These are phyloP conservation scores for Cavia porcellus DNA, from an alignment of 2,113 vertebrate genomes.

Conservation along the genomic window DNA sequence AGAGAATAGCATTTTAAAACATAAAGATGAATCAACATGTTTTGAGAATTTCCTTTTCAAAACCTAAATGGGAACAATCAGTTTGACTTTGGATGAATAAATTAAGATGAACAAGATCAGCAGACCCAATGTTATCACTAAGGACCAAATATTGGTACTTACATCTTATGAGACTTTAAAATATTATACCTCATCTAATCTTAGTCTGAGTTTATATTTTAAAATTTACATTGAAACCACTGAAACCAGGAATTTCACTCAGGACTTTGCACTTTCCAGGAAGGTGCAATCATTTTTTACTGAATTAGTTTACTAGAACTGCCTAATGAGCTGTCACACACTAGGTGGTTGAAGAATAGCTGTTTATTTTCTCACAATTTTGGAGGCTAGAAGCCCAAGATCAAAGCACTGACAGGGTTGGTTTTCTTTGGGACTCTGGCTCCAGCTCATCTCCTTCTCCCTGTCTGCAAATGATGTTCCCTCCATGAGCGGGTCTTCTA, in stretches of 20 bases:
- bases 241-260: too few species aligned
- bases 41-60: constrained; percentile 28
- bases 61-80: background rate
- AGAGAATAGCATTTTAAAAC: constrained; percentile 33
- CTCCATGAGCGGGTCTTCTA: background rate
- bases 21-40: background rate
- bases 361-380: background rate
- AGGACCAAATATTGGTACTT: background rate
- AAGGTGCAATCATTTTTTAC: background rate
- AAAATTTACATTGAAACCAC: background rate
- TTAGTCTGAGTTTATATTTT: background rate
- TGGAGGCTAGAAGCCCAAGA: background rate
- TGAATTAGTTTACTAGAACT: background rate
- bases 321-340: background rate
- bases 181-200: background rate
- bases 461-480: background rate
- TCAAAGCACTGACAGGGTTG: background rate
- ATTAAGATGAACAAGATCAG: background rate
- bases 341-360: background rate
- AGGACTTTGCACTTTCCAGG: too few species aligned
- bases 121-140: background rate
- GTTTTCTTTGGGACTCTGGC: background rate
- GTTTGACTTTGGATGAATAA: constrained; percentile 37
- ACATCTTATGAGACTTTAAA: background rate
- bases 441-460: background rate